Conservation (phyloP, 2,888 invertebrate genomes). For the Eupithecia pulchellata region DNA sequence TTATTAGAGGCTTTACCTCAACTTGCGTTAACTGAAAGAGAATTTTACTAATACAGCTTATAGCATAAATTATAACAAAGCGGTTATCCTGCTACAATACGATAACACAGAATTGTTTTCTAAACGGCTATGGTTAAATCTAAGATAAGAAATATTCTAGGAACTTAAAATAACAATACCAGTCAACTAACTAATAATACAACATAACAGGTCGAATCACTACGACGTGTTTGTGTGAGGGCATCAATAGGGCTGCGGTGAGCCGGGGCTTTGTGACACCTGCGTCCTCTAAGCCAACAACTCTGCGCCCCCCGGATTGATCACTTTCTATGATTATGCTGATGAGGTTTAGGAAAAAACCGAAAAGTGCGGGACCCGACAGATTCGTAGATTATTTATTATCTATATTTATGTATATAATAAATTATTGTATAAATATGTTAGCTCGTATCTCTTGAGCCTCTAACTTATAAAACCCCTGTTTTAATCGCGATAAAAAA, state of each 20-base stretch:
- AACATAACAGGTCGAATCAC: slow-evolving; percentile 21
- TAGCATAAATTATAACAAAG: not conserved
- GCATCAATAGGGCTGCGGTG: slow-evolving; percentile 32
- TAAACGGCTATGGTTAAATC: too few species aligned
- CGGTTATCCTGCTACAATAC: too few species aligned
- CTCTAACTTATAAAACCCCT: not conserved
- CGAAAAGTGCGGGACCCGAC: not conserved
- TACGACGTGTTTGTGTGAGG: slow-evolving; percentile 25
- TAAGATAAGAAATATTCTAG: not conserved
- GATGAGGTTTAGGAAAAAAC: slow-evolving; percentile 8
- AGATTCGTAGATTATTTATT: too few species aligned
- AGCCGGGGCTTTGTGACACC: slow-evolving; percentile 28
- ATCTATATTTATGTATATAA: too few species aligned
- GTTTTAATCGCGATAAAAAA: not conserved
- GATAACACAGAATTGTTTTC: too few species aligned
- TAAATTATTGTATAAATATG: too few species aligned
- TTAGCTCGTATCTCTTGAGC: not conserved
- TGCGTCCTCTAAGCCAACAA: slow-evolving; percentile 25
- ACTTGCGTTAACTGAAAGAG: not conserved
- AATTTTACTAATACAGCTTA: not conserved
- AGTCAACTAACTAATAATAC: not conserved
- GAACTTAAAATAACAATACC: not conserved
- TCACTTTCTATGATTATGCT: slow-evolving; percentile 18
- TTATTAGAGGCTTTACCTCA: not conserved
- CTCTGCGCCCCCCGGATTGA: slow-evolving; percentile 23